A percentile compares a stretch with the other conserved stretches of the same genome.
Evolutionary conservation across 2,888 invertebrate species (phyloP).

Genomic region (Blastobasis lacticolella): DNA sequence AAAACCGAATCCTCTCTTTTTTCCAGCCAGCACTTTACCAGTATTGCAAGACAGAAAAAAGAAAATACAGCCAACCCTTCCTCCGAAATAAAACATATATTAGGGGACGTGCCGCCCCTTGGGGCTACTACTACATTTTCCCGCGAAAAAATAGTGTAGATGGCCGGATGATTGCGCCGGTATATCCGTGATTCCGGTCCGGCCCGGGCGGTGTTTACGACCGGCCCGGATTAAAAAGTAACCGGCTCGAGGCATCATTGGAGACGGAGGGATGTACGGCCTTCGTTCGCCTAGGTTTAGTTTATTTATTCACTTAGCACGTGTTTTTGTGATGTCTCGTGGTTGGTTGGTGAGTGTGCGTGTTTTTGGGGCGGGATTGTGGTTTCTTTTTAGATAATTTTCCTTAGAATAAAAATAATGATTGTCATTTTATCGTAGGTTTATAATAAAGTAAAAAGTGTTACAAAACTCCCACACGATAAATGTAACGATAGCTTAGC

Average conservation of each 20-base stretch:
- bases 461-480: too few relatives aligned
- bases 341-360: slow-evolving; percentile 9
- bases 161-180: slow-evolving; percentile 61
- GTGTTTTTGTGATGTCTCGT: slow-evolving; percentile 8
- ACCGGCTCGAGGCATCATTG: slow-evolving; percentile 28
- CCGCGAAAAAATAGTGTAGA: slow-evolving; percentile 62
- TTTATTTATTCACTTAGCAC: too few relatives aligned
- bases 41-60: background rate
- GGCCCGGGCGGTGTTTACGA: slow-evolving; percentile 50
- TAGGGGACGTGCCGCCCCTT: slow-evolving; percentile 27
- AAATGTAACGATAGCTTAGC: too few relatives aligned
- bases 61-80: background rate
- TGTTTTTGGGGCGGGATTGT: background rate
- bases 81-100: slow-evolving; percentile 52
- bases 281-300: too few relatives aligned
- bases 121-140: slow-evolving; percentile 47
- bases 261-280: background rate
- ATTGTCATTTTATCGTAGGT: too few relatives aligned
- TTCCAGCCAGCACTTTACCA: too few relatives aligned
- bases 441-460: too few relatives aligned
- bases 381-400: too few relatives aligned
- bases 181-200: slow-evolving; percentile 53
- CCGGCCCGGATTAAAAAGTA: slow-evolving; percentile 58
- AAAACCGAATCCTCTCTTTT: too few relatives aligned
- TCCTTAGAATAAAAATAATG: too few relatives aligned